These are phyloP conservation scores for Apolygus lucorum DNA, from an alignment of 1,140 invertebrate genomes.

Conservation along the genomic window DNA sequence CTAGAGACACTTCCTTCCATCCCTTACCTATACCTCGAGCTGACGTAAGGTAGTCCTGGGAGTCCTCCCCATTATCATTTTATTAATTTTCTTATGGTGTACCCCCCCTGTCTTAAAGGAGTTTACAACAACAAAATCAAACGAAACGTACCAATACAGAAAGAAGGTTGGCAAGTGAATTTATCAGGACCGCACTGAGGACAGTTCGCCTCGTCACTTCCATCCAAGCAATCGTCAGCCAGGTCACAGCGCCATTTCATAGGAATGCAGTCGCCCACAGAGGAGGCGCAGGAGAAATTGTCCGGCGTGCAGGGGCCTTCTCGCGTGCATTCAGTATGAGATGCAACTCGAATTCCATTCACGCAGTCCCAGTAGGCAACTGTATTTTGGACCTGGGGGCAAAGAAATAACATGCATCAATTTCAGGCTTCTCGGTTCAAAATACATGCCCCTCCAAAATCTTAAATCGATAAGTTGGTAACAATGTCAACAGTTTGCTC, in stretches of 20 bases:
- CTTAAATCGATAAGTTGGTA: no score
- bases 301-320: constrained; percentile 54
- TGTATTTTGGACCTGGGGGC: background rate
- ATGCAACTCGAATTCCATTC: constrained; percentile 9
- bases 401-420: background rate
- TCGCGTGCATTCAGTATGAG: constrained; percentile 20
- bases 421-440: no score
- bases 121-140: no score
- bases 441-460: no score
- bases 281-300: constrained; percentile 63
- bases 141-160: constrained; percentile 65
- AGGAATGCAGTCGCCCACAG: constrained; percentile 65
- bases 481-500: no score
- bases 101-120: no score
- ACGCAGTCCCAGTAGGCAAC: constrained; percentile 22
- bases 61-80: no score
- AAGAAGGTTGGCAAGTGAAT: constrained; percentile 55
- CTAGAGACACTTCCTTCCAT: no score
- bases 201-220: constrained; percentile 70
- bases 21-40: no score
- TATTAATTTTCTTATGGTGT: no score
- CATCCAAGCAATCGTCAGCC: constrained; percentile 72
- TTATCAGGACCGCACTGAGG: constrained; percentile 52
- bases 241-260: constrained; percentile 75
- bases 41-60: no score